Base-by-base conservation (phyloP, 2,113 vertebrate species). In the Acanthisitta chloris region DNA sequence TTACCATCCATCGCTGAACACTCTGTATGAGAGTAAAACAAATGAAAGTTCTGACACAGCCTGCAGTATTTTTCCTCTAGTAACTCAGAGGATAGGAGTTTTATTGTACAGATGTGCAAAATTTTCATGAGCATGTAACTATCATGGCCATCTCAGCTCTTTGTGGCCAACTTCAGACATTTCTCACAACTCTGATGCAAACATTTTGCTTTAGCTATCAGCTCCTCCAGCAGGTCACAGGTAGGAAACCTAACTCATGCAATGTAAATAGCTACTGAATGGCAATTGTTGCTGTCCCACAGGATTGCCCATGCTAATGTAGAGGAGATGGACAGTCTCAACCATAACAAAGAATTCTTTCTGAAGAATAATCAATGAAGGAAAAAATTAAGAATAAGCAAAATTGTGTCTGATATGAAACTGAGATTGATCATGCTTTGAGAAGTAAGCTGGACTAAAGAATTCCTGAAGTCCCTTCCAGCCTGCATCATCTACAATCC, bases 261-360 rank as follows among this genome's bases (percentile, higher is more conserved):
- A 34, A n/a, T 14, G 40, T 43, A 82, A 88, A 64, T 5, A 71
- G 45, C 7, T 34, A 25, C 23, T 61, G 43, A 67, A 20, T 13
- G 14, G 10, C 36, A 85, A 2, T 4, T 36, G 3, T 11, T 81
- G 45, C 18, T 65, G 43, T 43, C 29, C 51, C 52, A 19, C 2
- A 1, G 34, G 9, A 21, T 82, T n/a, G 17, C 8, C n/a, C n/a
- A 67, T 38, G 3, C 8, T 29, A 20, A 20, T 0, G 8, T 21
- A 36, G 14, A 43, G 46, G 17, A 78, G 21, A 57, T 28, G 40
- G 40, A 36, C 26, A 17, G 10, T 10, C 40, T n/a, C 34, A 64
- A 19, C 9, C 34, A 17, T 18, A 59, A 59, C 15, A 57, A 81
- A 57, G 5, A 52, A 34, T 33, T 71, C 9, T 24, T 65, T 74